These are phyloP conservation scores for Mellilla xanthometata DNA, from an alignment of 2,888 invertebrate genomes.

Conservation along the genomic window DNA sequence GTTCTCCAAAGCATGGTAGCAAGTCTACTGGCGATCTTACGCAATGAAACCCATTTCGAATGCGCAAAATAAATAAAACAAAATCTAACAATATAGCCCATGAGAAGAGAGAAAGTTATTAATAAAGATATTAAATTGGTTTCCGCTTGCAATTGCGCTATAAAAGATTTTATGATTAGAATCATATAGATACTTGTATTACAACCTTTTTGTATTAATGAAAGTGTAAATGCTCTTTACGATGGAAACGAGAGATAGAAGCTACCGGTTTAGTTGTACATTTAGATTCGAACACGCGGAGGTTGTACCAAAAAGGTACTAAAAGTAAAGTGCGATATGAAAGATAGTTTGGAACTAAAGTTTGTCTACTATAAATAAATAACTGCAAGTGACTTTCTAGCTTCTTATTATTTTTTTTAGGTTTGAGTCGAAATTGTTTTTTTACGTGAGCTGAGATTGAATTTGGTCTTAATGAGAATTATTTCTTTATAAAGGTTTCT, in stretches of 20 bases:
- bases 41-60: conserved; percentile 27
- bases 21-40: conserved; percentile 18
- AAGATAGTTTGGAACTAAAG: too few relatives aligned
- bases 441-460: too few relatives aligned
- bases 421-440: too few relatives aligned
- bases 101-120: conserved; percentile 29
- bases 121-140: conserved; percentile 24
- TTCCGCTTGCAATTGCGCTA: conserved; percentile 21
- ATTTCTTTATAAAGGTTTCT: too few relatives aligned
- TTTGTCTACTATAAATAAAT: too few relatives aligned
- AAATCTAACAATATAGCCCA: conserved; percentile 26
- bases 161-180: conserved; percentile 18
- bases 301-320: too few relatives aligned
- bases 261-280: too few relatives aligned
- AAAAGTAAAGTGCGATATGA: too few relatives aligned
- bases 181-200: conserved; percentile 9
- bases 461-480: too few relatives aligned
- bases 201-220: conserved; percentile 3
- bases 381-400: too few relatives aligned
- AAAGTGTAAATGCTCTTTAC: conserved; percentile 4
- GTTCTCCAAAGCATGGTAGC: conserved; percentile 22
- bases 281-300: too few relatives aligned
- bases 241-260: not conserved
- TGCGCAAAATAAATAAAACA: conserved; percentile 25
- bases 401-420: too few relatives aligned